These are phyloP conservation scores for Lingula anatina DNA, from an alignment of 2,888 invertebrate species.

Conservation along the genomic window DNA sequence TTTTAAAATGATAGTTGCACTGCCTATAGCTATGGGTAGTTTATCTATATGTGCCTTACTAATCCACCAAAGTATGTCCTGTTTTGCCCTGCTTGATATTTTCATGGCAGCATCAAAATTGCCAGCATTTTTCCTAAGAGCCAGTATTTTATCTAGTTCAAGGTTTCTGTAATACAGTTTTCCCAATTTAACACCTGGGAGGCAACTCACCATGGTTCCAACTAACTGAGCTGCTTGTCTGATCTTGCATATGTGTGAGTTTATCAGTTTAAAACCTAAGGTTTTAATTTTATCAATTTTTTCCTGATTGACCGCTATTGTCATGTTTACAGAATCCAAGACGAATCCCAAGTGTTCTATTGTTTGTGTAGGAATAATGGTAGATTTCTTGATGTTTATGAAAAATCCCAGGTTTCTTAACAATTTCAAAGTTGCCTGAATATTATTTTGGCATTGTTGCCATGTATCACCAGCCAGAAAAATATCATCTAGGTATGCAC, in stretches of 20 bases:
- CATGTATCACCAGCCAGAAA: not conserved
- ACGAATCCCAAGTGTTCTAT: not conserved
- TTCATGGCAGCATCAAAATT: not conserved
- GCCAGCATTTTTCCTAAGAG: not conserved
- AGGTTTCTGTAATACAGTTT: not conserved
- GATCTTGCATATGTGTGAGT: not conserved
- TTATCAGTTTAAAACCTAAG: not conserved
- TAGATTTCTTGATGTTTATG: not conserved
- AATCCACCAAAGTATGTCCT: slow-evolving; percentile 1
- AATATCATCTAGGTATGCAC: not conserved
- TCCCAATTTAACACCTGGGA: not conserved
- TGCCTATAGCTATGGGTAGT: not conserved
- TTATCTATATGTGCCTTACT: not conserved
- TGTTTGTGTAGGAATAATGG: not conserved
- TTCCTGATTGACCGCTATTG: not conserved
- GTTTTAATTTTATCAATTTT: not conserved
- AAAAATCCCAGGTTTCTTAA: not conserved
- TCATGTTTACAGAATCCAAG: not conserved
- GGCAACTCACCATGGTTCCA: not conserved
- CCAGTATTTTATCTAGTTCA: not conserved
- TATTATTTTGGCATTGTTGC: not conserved
- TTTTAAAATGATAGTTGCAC: not conserved
- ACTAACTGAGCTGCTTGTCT: not conserved
- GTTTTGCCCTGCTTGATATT: not conserved
- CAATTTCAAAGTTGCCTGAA: not conserved